Percentiles rank a stretch among this genome's conserved stretches.
Conservation (phyloP, 2,113 vertebrate genomes). For the Megatriorchis doriae region DNA sequence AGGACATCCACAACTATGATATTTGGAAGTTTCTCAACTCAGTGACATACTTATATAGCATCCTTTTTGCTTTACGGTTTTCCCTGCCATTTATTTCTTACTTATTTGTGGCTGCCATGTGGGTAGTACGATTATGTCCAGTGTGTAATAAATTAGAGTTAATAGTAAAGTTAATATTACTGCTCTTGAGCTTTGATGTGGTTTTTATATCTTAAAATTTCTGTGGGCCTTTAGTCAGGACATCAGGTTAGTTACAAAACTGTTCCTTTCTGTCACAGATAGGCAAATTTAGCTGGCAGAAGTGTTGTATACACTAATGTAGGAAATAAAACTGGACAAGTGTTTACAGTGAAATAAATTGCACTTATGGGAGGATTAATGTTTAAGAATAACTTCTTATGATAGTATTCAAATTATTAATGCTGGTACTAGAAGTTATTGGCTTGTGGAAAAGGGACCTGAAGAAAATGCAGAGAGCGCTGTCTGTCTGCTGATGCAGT, state of each 20-base stretch:
- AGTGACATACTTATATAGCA: not conserved
- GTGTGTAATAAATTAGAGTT: not conserved
- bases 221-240: not conserved
- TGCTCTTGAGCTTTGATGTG: not conserved
- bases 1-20: not conserved
- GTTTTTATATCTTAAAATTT: not conserved
- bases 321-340: not conserved
- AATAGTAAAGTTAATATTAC: not conserved
- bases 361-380: not conserved
- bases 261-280: not conserved
- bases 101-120: not conserved
- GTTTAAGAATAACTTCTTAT: not conserved
- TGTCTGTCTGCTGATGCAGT: rapidly evolving
- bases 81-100: not conserved
- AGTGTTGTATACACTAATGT: not conserved
- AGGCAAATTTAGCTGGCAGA: not conserved
- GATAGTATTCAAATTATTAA: not conserved
- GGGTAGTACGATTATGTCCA: rapidly evolving
- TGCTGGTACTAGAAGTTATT: not conserved
- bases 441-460: not conserved
- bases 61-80: not conserved
- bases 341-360: not conserved
- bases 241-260: not conserved
- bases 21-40: not conserved
- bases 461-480: rapidly evolving